phyloP scores from a whole-genome alignment of 2,797 vertebrate genomes.

The Galaxias olidus region DNA sequence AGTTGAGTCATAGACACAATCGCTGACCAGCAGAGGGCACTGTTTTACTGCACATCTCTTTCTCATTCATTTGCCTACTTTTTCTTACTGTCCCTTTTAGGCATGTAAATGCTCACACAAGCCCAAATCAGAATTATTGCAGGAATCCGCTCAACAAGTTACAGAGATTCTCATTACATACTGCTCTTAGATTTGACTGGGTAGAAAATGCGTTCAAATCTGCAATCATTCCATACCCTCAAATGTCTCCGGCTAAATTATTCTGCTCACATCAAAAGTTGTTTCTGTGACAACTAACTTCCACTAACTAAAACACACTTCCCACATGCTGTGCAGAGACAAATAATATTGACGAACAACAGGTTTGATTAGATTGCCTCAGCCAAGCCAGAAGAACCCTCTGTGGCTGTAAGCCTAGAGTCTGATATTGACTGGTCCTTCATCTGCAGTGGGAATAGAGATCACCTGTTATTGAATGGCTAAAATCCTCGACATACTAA shows the following conservation, averaged over 20 bases:
- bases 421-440: constrained; percentile 54
- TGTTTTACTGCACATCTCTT: constrained; percentile 50
- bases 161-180: constrained; percentile 66
- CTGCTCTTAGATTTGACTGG: constrained; percentile 46
- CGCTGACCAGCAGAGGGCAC: constrained; percentile 68
- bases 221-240: constrained; percentile 33
- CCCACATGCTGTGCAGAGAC: constrained; percentile 23
- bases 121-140: constrained; percentile 58
- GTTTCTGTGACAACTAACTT: constrained; percentile 39
- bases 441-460: constrained; percentile 46
- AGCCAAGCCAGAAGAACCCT: constrained; percentile 21
- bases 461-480: constrained; percentile 43
- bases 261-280: constrained; percentile 37
- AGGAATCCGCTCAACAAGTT: constrained; percentile 67
- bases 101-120: constrained; percentile 40
- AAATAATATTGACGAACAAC: constrained; percentile 29
- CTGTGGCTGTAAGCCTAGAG: constrained; percentile 31
- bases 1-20: constrained; percentile 35
- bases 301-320: constrained; percentile 18
- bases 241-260: constrained; percentile 31
- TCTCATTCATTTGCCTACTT: constrained; percentile 16
- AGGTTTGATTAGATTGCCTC: too few relatives aligned
- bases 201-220: constrained; percentile 49
- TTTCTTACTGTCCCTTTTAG: constrained; percentile 5
- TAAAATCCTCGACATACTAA: constrained; percentile 42